Base-by-base conservation (phyloP, 1,140 invertebrate species). In the Drosophila tropicalis region DNA sequence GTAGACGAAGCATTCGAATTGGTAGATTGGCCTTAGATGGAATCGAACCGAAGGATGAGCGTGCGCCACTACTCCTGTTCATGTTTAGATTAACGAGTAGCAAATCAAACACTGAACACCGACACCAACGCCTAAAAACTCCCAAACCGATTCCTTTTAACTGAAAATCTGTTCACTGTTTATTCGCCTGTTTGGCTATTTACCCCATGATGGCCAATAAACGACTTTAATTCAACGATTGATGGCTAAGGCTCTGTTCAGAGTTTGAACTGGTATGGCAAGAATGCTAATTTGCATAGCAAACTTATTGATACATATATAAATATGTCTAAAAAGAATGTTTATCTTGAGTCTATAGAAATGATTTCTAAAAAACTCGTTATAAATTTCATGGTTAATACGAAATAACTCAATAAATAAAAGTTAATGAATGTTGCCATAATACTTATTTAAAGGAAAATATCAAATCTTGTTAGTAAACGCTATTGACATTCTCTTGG, bases 1-100 rank as follows among this genome's bases (percentile, higher is more conserved):
- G 36, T 36, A 10, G 7, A 10, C 34, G 40, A 41, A 29, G 5
- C 29, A 5, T n/a, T 41, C 12, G 40, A 41, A 41, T n/a, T 41
- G 40, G 40, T 13, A 15, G n/a, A 6, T 6, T 15, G 5, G 41
- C 0, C 5, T 6, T 12, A 5, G 6, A 47, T 51, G 44, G 29
- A 29, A 5, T 29, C 29, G 5, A 29, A 29, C 0, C 5, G 29
- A 29, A 51, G 44, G 44, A 12, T 22, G 17, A 51, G 44, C 44
- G 12, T 12, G 17, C 12, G 17, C 9, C 17, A 51, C 9, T 12
- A 51, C 44, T 51, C 44, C 17, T 17, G 44, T 51, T 51, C 44
- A 51, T 51, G 44, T 51, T 51, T 51, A 51, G 44, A 51, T 51
- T 22, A 51, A 51, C 44, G 44, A 51, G 44, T 17, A 51, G 44